phyloP scores from a whole-genome alignment of 2,113 vertebrate genomes.

The Prolemur simus region DNA sequence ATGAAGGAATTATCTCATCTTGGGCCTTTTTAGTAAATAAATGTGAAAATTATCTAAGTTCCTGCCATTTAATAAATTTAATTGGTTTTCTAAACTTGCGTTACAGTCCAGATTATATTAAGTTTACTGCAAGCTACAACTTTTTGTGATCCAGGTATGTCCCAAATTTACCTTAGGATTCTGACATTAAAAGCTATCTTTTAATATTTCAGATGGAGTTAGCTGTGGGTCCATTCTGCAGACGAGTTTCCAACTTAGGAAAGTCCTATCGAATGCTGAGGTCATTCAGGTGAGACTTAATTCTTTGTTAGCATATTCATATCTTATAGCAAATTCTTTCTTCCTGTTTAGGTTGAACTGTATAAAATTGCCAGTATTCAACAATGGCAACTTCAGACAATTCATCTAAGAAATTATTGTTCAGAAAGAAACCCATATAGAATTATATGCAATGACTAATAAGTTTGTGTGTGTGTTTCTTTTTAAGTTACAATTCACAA shows the following conservation, averaged over 20 bases:
- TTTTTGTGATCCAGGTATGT: not conserved
- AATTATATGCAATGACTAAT: slow-evolving; percentile 64
- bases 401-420: slow-evolving; percentile 44
- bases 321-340: slow-evolving; percentile 43
- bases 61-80: slow-evolving; percentile 37
- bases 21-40: not conserved
- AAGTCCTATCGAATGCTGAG: slow-evolving; percentile 94
- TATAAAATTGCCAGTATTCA: not conserved
- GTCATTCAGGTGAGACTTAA: slow-evolving; percentile 92
- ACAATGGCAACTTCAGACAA: not conserved
- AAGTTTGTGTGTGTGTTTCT: slow-evolving; percentile 20
- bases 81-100: slow-evolving; percentile 7
- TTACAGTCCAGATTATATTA: not conserved
- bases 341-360: not conserved
- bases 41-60: slow-evolving; percentile 1
- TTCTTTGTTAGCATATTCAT: not conserved
- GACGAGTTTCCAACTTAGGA: slow-evolving; percentile 96
- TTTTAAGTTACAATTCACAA: slow-evolving; percentile 74
- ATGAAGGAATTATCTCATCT: not conserved
- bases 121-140: not conserved
- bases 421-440: slow-evolving; percentile 72
- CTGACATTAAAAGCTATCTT: not conserved
- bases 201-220: slow-evolving; percentile 93
- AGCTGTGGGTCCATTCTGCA: slow-evolving; percentile 94
- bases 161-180: not conserved